Base-by-base conservation (phyloP, 2,888 invertebrate species). In the Copidosoma aretas region DNA sequence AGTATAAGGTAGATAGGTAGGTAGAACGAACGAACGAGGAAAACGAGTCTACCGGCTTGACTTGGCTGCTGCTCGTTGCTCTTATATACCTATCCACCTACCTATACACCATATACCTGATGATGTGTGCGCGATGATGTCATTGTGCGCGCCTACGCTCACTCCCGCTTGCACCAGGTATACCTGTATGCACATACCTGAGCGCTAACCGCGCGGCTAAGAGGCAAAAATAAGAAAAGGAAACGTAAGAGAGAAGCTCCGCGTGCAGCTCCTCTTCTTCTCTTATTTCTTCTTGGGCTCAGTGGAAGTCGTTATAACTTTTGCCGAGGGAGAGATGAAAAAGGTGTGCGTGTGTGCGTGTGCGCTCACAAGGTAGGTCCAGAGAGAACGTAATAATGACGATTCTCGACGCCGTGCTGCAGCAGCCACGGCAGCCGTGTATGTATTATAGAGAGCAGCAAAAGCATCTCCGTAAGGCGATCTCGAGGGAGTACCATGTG, bases 91-190 rank as follows among this genome's bases (percentile, higher is more conserved):
- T 32, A 32, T 8, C 32, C 8, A 32, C 32, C 8, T 32, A 32
- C n/a, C n/a, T n/a, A n/a, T n/a, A n/a, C n/a, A n/a, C n/a, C n/a
- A n/a, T n/a, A n/a, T n/a, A 32, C 32, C 32, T 8, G 32, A 32
- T 32, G 32, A n/a, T 32, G 32, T 32, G 32, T 8, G 32, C 24
- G 15, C 22, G 60, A 51, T 60, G 60, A 60, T 60, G 60, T 60
- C 60, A 60, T 60, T 49, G 56, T n/a, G 10, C 14, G 53, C 54
- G 46, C 60, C 82, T 80, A 80, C 83, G 81, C 77, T 81, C 82
- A 78, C 76, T 52, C 73, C 68, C 72, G 69, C 75, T 66, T 70
- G 70, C 76, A 74, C 69, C 71, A 53, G 72, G 67, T 61, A 71
- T 46, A 46, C 41, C 41, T 65, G 70, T 17, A 43, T 52, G 52